A percentile compares a stretch with the other conserved stretches of the same genome.
Conservation (phyloP, 37 sponge, comb jelly and placozoan genomes). For the Mnemiopsis leidyi region DNA sequence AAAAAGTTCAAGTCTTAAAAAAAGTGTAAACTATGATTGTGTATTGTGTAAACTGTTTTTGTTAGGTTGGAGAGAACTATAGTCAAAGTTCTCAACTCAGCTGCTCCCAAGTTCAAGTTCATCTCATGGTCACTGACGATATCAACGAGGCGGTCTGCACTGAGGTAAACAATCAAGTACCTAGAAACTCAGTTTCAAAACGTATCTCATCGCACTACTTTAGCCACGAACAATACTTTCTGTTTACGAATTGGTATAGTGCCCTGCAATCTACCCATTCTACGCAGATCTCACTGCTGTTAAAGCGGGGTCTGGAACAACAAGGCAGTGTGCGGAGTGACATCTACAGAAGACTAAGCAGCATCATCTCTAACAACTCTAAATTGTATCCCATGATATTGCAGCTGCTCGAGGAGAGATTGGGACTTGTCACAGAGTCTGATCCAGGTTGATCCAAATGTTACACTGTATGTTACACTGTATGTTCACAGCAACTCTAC, state of each 20-base stretch:
- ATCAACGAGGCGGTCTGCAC: constrained; percentile 63
- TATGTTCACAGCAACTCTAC: not conserved
- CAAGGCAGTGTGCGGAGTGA: constrained; percentile 39
- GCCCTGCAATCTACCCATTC: too few species aligned
- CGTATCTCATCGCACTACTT: too few species aligned
- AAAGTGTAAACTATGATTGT: too few species aligned
- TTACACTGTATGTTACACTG: not conserved
- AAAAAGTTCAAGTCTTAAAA: too few species aligned
- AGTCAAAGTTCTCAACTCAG: constrained; percentile 33
- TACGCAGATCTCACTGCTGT: not conserved
- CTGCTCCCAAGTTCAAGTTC: constrained; percentile 63
- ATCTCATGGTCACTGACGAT: constrained; percentile 22
- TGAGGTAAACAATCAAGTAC: too few species aligned
- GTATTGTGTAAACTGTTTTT: not conserved
- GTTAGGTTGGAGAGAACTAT: constrained; percentile 43
- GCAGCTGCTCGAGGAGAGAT: not conserved
- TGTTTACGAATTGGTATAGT: too few species aligned
- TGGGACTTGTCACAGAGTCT: not conserved
- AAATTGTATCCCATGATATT: constrained; percentile 17
- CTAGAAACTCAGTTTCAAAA: too few species aligned
- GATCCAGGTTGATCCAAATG: too few species aligned
- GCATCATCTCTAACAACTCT: constrained; percentile 3
- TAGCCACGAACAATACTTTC: too few species aligned
- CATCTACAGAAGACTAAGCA: not conserved
- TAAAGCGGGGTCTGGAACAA: constrained; percentile 40